Evolutionary conservation across 2,888 invertebrate genomes (phyloP).

Genomic region (Machimus rusticus): DNA sequence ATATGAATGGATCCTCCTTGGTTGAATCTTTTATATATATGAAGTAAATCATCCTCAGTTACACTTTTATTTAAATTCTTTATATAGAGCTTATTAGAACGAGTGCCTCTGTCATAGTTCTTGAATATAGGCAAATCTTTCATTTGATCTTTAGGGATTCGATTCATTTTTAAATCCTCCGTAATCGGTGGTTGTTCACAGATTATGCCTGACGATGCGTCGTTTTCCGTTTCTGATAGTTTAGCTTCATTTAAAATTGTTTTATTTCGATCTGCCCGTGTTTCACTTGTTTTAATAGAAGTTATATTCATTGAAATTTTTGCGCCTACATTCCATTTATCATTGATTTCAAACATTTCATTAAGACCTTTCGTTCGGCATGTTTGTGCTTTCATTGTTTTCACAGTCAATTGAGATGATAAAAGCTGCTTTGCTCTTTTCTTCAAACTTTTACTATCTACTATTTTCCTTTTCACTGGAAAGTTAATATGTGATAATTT

Average conservation of each 20-base stretch:
- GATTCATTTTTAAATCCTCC: conserved; percentile 72
- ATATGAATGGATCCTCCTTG: conserved; percentile 67
- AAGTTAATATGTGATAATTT: conserved; percentile 44
- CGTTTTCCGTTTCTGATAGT: background rate
- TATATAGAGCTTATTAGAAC: conserved; percentile 86
- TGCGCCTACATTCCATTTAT: conserved; percentile 21
- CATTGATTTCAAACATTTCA: conserved; percentile 46
- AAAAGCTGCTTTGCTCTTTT: conserved; percentile 55
- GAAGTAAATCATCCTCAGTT: conserved; percentile 75
- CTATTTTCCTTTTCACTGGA: conserved; percentile 48
- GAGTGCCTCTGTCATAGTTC: conserved; percentile 83
- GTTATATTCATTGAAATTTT: conserved; percentile 54
- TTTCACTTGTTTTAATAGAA: conserved; percentile 21
- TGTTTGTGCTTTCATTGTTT: background rate
- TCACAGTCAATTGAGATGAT: background rate
- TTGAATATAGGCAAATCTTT: conserved; percentile 80
- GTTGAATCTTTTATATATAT: conserved; percentile 76
- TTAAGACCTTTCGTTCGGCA: background rate
- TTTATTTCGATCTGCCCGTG: background rate
- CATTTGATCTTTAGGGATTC: conserved; percentile 76
- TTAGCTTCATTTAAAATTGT: background rate
- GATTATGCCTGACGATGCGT: background rate
- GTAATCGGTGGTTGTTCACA: conserved; percentile 52
- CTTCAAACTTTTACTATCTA: conserved; percentile 49
- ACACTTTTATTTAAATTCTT: conserved; percentile 89